Conservation (phyloP, 2,888 invertebrate genomes). For the Polydesmus complanatus region DNA sequence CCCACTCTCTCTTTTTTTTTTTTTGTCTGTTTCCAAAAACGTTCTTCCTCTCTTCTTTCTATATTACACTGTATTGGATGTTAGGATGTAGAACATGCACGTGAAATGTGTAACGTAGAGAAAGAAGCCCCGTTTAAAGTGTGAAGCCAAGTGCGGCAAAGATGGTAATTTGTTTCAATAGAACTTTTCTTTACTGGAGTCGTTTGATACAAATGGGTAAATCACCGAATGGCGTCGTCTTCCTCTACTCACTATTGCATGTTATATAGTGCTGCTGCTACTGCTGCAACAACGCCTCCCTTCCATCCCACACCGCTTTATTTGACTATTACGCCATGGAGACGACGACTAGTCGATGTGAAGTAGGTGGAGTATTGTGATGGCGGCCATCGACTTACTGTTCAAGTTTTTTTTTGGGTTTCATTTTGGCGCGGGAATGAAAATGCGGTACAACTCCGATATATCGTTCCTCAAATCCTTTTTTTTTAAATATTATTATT, state of each 20-base stretch:
- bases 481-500: too few species aligned
- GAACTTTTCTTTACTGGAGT: neutral
- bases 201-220: neutral
- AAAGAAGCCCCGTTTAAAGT: neutral
- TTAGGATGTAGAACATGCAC: too few species aligned
- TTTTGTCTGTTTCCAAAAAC: too few species aligned
- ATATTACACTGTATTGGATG: too few species aligned
- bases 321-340: neutral
- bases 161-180: neutral
- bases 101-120: too few species aligned
- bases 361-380: neutral
- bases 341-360: neutral
- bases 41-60: too few species aligned
- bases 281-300: too few species aligned
- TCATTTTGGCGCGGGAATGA: neutral
- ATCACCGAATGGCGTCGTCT: neutral
- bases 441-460: neutral
- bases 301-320: too few species aligned
- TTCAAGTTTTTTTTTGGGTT: neutral
- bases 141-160: neutral
- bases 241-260: neutral
- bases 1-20: too few species aligned
- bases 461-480: too few species aligned
- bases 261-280: neutral
- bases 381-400: neutral